Evolutionary conservation across 2,113 vertebrate species (phyloP), one percentile per base, ranked within the genome.

Genomic region (Pollachius pollachius): DNA sequence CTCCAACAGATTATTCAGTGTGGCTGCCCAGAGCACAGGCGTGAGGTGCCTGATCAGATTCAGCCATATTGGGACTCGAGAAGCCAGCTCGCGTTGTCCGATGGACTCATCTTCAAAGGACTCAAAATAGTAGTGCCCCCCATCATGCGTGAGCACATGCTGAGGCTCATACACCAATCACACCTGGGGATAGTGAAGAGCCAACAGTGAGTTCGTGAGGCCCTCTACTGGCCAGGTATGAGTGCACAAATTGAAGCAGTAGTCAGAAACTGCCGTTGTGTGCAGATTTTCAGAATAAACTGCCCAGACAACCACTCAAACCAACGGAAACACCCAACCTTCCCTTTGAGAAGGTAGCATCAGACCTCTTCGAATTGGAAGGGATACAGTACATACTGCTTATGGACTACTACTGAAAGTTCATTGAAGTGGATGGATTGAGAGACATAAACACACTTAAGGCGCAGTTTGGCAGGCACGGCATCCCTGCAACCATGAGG

Each of bases 401-500:
- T 23, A 2, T 23, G 23, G 23, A 23, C 23, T 23, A 23, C 23
- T 23, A 23, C 23, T 23, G 2, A 23, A 23, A 23, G 23, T 23
- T 23, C 23, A 23, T 68, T 62, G 66, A 78, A 34, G 67, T 58
- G 6, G 67, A 78, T 23, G 63, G 48, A 23, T 52, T 74, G 8
- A 76, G 67, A 52, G 66, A 56, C 34, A 72, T 72, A 25, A 62
- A 75, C 5, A 17, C 52, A 15, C 64, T 78, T 19, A 78, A 78
- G 52, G 59, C 64, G 56, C 70, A 73, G n/a, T 77, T 77, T 60
- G 52, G 76, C 17, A 74, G 72, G 34, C 76, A 70, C 37, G 62
- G 57, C 8, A 78, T 67, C 5, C 71, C 67, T 16, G 30, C 67
- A 17, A 67, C 37, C 1, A 19, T 74, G 3, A 13, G 52, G n/a